These are phyloP conservation scores for Pollenia labialis DNA, from an alignment of 2,888 invertebrate genomes.

Conservation along the genomic window DNA sequence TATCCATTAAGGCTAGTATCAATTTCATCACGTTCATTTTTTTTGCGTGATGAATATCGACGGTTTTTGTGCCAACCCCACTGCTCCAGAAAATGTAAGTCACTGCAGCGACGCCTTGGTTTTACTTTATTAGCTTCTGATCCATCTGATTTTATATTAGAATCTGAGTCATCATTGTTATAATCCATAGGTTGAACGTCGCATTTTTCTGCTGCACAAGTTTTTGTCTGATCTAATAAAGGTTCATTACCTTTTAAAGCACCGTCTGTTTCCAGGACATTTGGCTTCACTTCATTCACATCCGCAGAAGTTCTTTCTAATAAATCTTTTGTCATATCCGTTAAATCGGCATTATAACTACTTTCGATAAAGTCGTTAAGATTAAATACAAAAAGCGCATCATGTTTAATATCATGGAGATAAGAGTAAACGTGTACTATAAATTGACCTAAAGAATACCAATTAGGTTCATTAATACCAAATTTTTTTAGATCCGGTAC, in stretches of 20 bases:
- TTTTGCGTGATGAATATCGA: constrained; percentile 79
- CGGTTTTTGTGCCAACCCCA: constrained; percentile 89
- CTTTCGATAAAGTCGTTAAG: constrained; percentile 75
- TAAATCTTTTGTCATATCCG: neutral
- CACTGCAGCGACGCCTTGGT: constrained; percentile 88
- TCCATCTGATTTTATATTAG: constrained; percentile 77
- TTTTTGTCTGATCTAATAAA: constrained; percentile 14
- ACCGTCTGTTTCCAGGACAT: neutral
- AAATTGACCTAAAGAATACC: constrained; percentile 88
- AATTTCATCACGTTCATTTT: constrained; percentile 78
- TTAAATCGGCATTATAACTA: neutral
- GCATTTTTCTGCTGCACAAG: constrained; percentile 56
- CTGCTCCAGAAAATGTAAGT: constrained; percentile 89
- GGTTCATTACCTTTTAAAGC: neutral
- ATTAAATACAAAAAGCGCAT: constrained; percentile 84
- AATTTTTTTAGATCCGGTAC: constrained; percentile 40
- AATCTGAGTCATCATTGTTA: constrained; percentile 75
- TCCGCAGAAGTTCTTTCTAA: neutral
- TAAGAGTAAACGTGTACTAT: constrained; percentile 88
- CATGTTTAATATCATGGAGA: constrained; percentile 85
- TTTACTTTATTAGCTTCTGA: constrained; percentile 79
- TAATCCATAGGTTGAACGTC: constrained; percentile 63
- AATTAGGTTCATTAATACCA: constrained; percentile 85
- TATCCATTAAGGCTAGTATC: constrained; percentile 79
- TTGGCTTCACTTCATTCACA: neutral